phyloP scores from a whole-genome alignment of 2,797 vertebrate species.

The Nyctalus aviator region DNA sequence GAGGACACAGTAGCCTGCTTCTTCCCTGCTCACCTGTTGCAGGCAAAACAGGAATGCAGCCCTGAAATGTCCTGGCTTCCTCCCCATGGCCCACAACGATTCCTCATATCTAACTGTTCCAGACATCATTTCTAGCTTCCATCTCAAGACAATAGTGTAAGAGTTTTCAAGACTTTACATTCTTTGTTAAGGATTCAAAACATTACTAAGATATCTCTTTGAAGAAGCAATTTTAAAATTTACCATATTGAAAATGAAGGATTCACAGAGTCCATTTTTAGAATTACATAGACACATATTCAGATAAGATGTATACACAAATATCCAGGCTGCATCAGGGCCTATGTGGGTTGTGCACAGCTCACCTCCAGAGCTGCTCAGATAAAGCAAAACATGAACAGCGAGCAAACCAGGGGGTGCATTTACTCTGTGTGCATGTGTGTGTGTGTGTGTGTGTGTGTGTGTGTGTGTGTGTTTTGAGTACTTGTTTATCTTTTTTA shows the following conservation, averaged over 20 bases:
- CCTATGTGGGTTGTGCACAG: accelerated
- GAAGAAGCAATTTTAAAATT: background rate
- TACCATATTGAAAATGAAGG: background rate
- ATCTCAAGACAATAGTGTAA: accelerated
- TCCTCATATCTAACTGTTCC: background rate
- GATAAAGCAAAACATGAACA: accelerated
- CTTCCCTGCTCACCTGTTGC: accelerated
- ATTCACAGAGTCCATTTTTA: background rate
- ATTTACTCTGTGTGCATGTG: too few relatives aligned
- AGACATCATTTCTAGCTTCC: too few relatives aligned
- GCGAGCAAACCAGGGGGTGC: accelerated
- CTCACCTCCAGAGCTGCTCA: accelerated
- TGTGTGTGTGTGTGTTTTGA: too few relatives aligned
- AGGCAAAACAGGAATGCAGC: background rate
- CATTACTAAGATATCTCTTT: background rate
- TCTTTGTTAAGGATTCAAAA: background rate
- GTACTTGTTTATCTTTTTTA: too few relatives aligned
- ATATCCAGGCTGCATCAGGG: accelerated
- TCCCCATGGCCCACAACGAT: accelerated
- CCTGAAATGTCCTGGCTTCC: accelerated
- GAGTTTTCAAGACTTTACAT: accelerated
- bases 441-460: too few relatives aligned
- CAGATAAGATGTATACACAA: background rate
- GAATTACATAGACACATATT: background rate
- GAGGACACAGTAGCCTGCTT: too few relatives aligned